Base-by-base conservation (phyloP, 2,113 vertebrate genomes). In the Falcunculus frontatus region DNA sequence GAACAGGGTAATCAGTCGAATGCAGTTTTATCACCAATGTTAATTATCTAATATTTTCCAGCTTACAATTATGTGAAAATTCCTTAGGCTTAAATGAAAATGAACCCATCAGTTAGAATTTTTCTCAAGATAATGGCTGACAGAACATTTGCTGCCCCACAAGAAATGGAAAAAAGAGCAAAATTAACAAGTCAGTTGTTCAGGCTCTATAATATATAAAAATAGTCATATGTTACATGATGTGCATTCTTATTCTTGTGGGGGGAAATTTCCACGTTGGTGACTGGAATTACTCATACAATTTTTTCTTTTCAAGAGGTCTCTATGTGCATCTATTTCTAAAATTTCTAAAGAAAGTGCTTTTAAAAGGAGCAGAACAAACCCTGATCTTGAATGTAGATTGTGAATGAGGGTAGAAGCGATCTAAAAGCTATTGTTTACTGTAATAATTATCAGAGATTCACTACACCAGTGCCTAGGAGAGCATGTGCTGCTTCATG, bases 21-120 rank as follows among this genome's bases (percentile, higher is more conserved):
- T 81, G 82, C 57, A 47, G 59, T 97, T 97, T 97, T 97, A 97
- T 97, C 90, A 88, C 89, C 87, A 73, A 26, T 76, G 87, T 96
- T 97, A 97, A 97, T 96, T 97, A 97, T 97, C 96, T 93, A 97
- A 96, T 97, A 96, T 96, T 97, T 97, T 92, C 57, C 57, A 79
- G 65, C 72, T 93, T 93, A 90, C 82, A 91, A 96, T 96, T 95
- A 96, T 94, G 89, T 86, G 76, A 87, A 93, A 97, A 84, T 94
- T 96, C 94, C 92, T 94, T 97, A 94, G 94, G 95, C 94, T 72
- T 91, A 96, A 95, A 95, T 84, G 76, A 81, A 91, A 94, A 95
- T 90, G 88, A 94, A 78, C 42, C 62, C 65, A 97, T 96, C 92
- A 85, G 81, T 97, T 97, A 96, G 75, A 93, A 90, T 94, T 95